Evolutionary conservation across 2,888 invertebrate species (phyloP).

Genomic region (Diarsia dahlii): DNA sequence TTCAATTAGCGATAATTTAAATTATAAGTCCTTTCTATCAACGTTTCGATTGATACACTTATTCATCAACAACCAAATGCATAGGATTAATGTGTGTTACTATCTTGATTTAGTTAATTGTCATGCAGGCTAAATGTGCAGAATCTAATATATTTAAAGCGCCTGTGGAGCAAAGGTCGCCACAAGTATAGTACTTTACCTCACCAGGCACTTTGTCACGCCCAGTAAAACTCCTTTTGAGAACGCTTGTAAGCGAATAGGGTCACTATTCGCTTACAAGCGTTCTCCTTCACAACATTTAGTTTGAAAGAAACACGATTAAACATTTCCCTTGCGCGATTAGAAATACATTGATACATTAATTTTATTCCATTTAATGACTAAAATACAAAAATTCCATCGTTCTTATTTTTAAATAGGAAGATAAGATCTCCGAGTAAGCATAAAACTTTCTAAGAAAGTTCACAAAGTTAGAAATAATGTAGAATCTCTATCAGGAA

Average conservation of each 20-base stretch:
- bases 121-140: neutral
- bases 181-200: conserved; percentile 45
- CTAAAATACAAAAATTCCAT: neutral
- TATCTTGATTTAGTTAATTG: neutral
- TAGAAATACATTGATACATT: too few species aligned
- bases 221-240: conserved; percentile 63
- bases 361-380: neutral
- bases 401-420: neutral
- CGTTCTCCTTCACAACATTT: conserved; percentile 33
- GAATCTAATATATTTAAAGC: conserved; percentile 31
- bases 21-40: neutral
- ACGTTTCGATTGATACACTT: neutral
- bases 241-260: too few species aligned
- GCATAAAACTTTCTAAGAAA: conserved; percentile 12
- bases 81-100: neutral
- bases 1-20: neutral
- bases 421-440: neutral
- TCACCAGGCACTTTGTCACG: conserved; percentile 64
- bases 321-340: conserved; percentile 19
- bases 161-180: conserved; percentile 31
- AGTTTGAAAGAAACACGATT: conserved; percentile 18
- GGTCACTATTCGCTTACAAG: conserved; percentile 68
- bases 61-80: neutral
- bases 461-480: conserved; percentile 34
- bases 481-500: conserved; percentile 32